Percentiles rank a stretch among this genome's conserved stretches.
phyloP scores from a whole-genome alignment of 2,888 invertebrate genomes.

The Agapetus fuscipes region DNA sequence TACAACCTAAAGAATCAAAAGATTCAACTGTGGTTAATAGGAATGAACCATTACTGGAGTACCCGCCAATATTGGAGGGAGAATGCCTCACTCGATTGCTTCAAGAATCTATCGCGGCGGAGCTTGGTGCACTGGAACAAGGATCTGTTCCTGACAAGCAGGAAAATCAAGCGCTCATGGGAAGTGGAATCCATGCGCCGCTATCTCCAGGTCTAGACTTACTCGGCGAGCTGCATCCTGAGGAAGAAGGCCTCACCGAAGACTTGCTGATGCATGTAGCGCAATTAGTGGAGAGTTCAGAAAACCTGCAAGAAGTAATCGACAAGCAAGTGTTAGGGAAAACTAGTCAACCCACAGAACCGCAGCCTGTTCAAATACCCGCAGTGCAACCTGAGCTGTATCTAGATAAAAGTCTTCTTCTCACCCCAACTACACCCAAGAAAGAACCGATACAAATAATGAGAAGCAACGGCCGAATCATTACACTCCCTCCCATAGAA shows the following conservation, averaged over 20 bases:
- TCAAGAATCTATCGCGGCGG: not conserved
- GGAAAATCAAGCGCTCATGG: conserved; percentile 25
- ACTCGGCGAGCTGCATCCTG: conserved; percentile 50
- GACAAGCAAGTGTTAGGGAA: conserved; percentile 54
- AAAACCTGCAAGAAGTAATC: conserved; percentile 61
- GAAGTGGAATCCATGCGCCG: conserved; percentile 37
- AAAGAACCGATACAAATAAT: conserved; percentile 64
- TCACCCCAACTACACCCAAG: not conserved
- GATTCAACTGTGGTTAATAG: not conserved
- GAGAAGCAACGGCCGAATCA: conserved; percentile 62
- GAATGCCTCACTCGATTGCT: not conserved
- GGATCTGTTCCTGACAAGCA: not conserved
- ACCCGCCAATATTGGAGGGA: not conserved
- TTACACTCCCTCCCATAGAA: conserved; percentile 72
- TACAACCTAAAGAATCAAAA: not conserved
- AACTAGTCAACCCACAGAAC: conserved; percentile 6
- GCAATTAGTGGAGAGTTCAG: conserved; percentile 56
- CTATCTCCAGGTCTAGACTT: conserved; percentile 50
- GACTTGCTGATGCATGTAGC: conserved; percentile 67
- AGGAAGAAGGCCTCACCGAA: conserved; percentile 57
- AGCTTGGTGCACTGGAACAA: not conserved
- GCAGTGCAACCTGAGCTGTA: conserved; percentile 4
- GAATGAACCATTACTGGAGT: too few relatives aligned
- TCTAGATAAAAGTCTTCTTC: not conserved
- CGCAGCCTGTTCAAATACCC: conserved; percentile 26